Evolutionary conservation across 2,113 vertebrate genomes (phyloP).

Genomic region (Callionymus lyra): DNA sequence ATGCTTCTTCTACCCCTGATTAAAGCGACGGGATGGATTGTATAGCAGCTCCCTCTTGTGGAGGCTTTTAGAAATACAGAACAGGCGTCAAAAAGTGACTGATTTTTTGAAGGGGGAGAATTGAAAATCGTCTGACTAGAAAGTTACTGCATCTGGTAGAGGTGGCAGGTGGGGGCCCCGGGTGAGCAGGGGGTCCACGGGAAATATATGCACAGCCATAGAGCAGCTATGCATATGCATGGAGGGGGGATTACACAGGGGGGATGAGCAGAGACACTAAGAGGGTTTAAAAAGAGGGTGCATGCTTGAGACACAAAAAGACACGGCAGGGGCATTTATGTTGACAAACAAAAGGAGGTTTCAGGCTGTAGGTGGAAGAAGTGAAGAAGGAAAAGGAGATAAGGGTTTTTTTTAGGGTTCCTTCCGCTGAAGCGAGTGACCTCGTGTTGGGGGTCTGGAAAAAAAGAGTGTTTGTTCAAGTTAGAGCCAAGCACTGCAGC

Average conservation of each 20-base stretch:
- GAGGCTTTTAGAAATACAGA: constrained; percentile 48
- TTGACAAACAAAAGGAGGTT: constrained; percentile 27
- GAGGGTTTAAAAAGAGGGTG: constrained; percentile 51
- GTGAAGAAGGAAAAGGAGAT: constrained; percentile 2
- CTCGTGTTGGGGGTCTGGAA: constrained; percentile 59
- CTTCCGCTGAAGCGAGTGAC: constrained; percentile 62
- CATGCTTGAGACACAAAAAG: constrained; percentile 42
- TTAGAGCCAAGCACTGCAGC: constrained; percentile 64
- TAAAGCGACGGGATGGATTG: constrained; percentile 69
- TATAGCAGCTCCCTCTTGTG: constrained; percentile 98
- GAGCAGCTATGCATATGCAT: constrained; percentile 63
- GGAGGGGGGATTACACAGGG: constrained; percentile 56
- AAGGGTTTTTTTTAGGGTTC: constrained; percentile 36
- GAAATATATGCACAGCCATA: constrained; percentile 63
- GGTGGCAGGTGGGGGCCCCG: constrained; percentile 9
- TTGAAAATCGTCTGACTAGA: constrained; percentile 28
- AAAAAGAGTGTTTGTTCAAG: constrained; percentile 41
- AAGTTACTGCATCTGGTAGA: too few relatives aligned
- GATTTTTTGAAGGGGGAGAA: constrained; percentile 20
- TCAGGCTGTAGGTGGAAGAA: background rate
- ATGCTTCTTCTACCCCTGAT: constrained; percentile 6
- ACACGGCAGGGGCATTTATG: constrained; percentile 33
- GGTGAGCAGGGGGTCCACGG: constrained; percentile 31
- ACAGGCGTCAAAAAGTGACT: constrained; percentile 3
- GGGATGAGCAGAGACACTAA: constrained; percentile 49